Evolutionary conservation across 2,888 invertebrate genomes (phyloP).

Genomic region (Apoda limacodes): DNA sequence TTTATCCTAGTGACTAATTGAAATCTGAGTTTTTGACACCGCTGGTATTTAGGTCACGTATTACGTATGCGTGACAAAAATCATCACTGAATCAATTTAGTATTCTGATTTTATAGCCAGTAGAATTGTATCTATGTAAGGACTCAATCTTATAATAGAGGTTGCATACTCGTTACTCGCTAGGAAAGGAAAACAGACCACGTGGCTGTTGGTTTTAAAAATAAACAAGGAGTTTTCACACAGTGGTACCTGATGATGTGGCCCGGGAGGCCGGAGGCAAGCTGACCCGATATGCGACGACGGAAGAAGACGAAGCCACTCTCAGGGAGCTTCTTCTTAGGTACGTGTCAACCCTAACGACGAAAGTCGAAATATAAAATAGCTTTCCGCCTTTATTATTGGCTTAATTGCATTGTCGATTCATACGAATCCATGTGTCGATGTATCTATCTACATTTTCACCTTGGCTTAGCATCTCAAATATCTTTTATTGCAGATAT

Average conservation of each 20-base stretch:
- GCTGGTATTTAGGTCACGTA: no score
- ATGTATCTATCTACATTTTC: slow-evolving; percentile 40
- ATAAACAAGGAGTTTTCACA: slow-evolving; percentile 59
- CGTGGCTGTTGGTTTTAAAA: slow-evolving; percentile 25
- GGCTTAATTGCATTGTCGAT: slow-evolving; percentile 45
- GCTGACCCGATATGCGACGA: slow-evolving; percentile 84
- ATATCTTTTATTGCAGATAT: slow-evolving; percentile 63
- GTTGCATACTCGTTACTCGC: no score
- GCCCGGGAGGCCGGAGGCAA: slow-evolving; percentile 69
- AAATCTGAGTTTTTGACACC: no score
- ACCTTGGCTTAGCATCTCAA: slow-evolving; percentile 59
- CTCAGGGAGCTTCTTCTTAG: slow-evolving; percentile 95
- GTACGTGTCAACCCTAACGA: slow-evolving; percentile 69
- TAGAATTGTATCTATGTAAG: no score
- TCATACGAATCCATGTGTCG: slow-evolving; percentile 40
- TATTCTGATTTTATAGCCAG: no score
- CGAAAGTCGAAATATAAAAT: slow-evolving; percentile 28
- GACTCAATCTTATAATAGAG: no score
- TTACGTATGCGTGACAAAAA: no score
- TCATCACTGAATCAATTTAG: no score
- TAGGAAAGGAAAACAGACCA: no score
- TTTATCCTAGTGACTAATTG: no score
- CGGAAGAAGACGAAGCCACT: slow-evolving; percentile 93
- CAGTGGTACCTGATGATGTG: slow-evolving; percentile 68
- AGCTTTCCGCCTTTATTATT: slow-evolving; percentile 56